Evolutionary conservation across 2,888 invertebrate genomes (phyloP).

Genomic region (Hecatera dysodea): DNA sequence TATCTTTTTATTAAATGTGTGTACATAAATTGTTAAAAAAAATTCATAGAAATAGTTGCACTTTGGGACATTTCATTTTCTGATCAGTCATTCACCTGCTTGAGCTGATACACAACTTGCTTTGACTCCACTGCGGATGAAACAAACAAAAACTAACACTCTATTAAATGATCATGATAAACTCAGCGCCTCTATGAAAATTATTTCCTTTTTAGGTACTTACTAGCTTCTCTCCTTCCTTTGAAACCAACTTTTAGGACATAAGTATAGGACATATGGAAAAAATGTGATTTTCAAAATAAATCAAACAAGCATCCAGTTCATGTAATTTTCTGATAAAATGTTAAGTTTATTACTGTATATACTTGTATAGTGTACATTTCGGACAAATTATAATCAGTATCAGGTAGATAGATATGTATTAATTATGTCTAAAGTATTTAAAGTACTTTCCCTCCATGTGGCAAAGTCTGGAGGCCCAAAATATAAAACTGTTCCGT

Average conservation of each 20-base stretch:
- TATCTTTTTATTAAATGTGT: too few species aligned
- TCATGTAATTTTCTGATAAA: neutral
- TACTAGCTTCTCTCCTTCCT: neutral
- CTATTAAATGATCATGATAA: neutral
- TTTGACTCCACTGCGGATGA: neutral
- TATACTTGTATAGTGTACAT: neutral
- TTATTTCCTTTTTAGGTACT: neutral
- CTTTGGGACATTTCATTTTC: neutral
- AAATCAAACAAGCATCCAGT: neutral
- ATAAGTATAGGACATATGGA: neutral
- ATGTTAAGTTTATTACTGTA: constrained; percentile 1
- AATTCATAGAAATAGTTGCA: constrained; percentile 17
- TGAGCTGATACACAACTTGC: neutral
- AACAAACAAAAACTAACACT: neutral
- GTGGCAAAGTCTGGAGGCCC: too few species aligned
- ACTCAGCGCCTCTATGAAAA: neutral
- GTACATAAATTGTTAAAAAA: too few species aligned
- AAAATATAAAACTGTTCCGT: too few species aligned
- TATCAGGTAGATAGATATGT: neutral
- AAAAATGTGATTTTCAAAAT: neutral
- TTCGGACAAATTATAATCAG: neutral
- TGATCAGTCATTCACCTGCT: neutral
- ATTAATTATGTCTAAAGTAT: too few species aligned
- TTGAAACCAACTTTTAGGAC: neutral
- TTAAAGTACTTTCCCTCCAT: too few species aligned